Evolutionary conservation across 2,888 invertebrate species (phyloP), one percentile per base, ranked within the genome.

Genomic region (Agrochola circellaris): DNA sequence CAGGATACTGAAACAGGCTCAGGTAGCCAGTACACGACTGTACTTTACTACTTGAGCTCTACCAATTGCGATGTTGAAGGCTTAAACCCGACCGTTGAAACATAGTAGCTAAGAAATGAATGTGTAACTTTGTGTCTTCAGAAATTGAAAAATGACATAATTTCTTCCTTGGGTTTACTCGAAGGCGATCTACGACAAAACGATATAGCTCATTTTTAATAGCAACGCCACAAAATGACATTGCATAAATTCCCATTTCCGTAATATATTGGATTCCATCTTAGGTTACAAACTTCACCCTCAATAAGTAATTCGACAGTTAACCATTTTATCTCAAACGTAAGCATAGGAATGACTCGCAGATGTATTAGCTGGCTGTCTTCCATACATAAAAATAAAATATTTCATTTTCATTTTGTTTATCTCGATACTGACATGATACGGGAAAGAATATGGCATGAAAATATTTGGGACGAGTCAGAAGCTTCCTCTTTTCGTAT

Each of bases 321-420:
- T 65, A 80, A 68, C 30, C 64, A 20, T 72, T 75, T 75, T 79
- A 84, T 82, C 84, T 80, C 9, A 1, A 60, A 68, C 71, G 80
- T 84, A 79, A 75, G 80, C 84, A 84, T 84, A 56, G 54, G 42
- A 80, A 82, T 82, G 60, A 71, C 68, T 71, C n/a, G 17, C n/a
- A 67, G 64, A 82, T 75, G 56, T 84, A 84, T 82, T 75, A 75
- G 67, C 70, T 82, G 82, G 81, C 84, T 75, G 54, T 8, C 42
- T 69, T 82, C 80, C 81, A 80, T 71, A 67, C 70, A 79, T 84
- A 84, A 60, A 84, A 73, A 83, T 80, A 56, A 56, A 75, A 71
- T 75, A 84, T 68, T 64, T 84, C 70, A 75, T 83, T 72, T 34
- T 38, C 30, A 71, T 83, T 78, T 78, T 77, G 67, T 81, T 81